Conservation (phyloP, 2,888 invertebrate species). For the Heliconius ethilla region DNA sequence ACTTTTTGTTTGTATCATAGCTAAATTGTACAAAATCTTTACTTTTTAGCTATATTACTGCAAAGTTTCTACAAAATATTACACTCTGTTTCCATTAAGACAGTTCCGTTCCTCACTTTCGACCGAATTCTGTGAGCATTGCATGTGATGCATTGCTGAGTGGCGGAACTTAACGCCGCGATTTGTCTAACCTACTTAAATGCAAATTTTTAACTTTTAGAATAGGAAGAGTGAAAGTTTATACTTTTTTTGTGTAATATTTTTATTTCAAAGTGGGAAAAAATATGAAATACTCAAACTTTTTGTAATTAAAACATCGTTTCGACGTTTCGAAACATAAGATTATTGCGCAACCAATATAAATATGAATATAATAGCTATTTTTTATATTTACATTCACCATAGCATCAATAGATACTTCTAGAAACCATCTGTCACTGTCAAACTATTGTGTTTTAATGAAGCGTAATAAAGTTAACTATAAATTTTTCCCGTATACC, state of each 20-base stretch:
- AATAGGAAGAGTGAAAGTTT: background rate
- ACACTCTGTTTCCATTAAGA: background rate
- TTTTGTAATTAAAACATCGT: too few species aligned
- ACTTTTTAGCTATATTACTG: background rate
- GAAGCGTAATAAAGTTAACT: constrained; percentile 27
- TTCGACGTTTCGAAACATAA: too few species aligned
- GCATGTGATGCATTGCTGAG: too few species aligned
- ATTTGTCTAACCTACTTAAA: background rate
- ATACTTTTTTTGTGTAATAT: too few species aligned
- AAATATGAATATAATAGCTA: too few species aligned
- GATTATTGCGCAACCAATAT: too few species aligned
- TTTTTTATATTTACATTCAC: background rate
- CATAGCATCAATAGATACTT: background rate
- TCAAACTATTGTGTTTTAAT: constrained; percentile 38
- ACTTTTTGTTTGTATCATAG: background rate
- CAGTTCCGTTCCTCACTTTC: too few species aligned
- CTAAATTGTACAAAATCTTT: background rate
- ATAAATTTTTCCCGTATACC: constrained; percentile 37
- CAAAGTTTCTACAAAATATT: background rate
- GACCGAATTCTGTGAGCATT: background rate
- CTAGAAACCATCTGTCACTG: constrained; percentile 27
- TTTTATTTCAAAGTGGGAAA: too few species aligned
- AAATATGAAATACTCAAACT: too few species aligned
- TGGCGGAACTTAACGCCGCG: background rate
- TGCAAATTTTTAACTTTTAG: background rate